phyloP scores from a whole-genome alignment of 2,888 invertebrate genomes.

The Coelopa pilipes region DNA sequence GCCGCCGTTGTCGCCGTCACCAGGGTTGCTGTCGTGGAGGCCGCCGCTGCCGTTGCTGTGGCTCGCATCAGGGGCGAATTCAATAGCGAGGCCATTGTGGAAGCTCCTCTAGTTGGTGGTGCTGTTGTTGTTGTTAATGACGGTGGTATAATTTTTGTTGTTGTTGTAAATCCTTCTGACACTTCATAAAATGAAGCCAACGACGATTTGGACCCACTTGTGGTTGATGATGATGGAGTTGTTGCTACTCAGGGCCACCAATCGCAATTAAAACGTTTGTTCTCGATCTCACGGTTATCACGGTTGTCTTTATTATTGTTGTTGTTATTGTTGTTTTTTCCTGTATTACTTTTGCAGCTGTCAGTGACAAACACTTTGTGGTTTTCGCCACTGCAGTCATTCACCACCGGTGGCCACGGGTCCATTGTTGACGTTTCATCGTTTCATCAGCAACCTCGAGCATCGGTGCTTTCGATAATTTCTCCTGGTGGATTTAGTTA shows the following conservation, averaged over 20 bases:
- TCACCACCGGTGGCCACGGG: neutral
- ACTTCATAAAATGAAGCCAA: no score
- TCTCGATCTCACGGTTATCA: no score
- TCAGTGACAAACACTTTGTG: no score
- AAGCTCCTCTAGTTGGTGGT: conserved; percentile 11
- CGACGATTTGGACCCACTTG: no score
- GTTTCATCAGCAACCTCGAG: neutral
- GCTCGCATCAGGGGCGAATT: conserved; percentile 10
- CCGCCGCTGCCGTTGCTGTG: neutral
- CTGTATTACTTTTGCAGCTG: no score
- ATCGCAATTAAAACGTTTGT: no score
- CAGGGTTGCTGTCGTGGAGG: conserved; percentile 1
- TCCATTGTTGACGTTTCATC: neutral
- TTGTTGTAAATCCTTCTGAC: neutral
- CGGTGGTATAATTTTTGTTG: neutral
- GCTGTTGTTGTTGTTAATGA: neutral
- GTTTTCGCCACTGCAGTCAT: no score
- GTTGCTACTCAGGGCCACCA: no score
- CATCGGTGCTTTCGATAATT: neutral
- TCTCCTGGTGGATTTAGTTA: neutral
- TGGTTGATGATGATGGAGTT: no score
- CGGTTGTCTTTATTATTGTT: no score
- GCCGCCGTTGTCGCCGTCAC: conserved; percentile 25
- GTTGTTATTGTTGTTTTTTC: no score
- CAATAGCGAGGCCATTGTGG: neutral